A percentile compares a stretch with the other conserved stretches of the same genome.
These are phyloP conservation scores for Xestia sexstrigata DNA, from an alignment of 2,888 invertebrate genomes.

Conservation along the genomic window DNA sequence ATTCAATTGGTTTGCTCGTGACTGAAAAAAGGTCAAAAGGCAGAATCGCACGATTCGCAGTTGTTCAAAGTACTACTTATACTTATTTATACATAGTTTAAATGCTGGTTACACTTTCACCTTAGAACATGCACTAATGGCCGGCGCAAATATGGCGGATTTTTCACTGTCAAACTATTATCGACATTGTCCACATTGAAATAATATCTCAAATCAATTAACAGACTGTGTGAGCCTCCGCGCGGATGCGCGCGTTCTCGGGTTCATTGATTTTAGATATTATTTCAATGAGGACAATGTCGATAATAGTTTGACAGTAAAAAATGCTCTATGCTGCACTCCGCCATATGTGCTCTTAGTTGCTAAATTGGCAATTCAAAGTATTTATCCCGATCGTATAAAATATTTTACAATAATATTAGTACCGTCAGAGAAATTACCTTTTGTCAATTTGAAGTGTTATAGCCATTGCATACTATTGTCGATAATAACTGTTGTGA, in stretches of 20 bases:
- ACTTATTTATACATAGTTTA: background rate
- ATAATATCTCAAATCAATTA: too few relatives aligned
- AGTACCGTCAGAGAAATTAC: background rate
- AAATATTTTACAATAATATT: background rate
- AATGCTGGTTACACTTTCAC: background rate
- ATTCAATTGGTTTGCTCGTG: constrained; percentile 20
- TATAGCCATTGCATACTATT: background rate
- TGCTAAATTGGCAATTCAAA: background rate
- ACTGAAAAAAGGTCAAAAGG: constrained; percentile 7
- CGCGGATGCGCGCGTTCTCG: too few relatives aligned
- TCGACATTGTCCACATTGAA: too few relatives aligned
- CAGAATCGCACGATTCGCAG: constrained; percentile 14
- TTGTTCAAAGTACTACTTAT: background rate
- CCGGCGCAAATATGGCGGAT: too few relatives aligned
- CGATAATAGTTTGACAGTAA: too few relatives aligned
- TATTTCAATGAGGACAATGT: too few relatives aligned
- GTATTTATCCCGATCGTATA: background rate
- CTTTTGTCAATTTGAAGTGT: background rate
- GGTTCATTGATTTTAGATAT: too few relatives aligned
- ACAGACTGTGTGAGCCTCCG: too few relatives aligned
- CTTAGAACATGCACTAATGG: background rate
- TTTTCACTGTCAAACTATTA: too few relatives aligned
- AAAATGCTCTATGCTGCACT: too few relatives aligned
- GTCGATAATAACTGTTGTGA: background rate
- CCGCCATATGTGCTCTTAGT: too few relatives aligned